Evolutionary conservation across 2,888 invertebrate species (phyloP), one percentile per base, ranked within the genome.

Genomic region (Pammene aurita): DNA sequence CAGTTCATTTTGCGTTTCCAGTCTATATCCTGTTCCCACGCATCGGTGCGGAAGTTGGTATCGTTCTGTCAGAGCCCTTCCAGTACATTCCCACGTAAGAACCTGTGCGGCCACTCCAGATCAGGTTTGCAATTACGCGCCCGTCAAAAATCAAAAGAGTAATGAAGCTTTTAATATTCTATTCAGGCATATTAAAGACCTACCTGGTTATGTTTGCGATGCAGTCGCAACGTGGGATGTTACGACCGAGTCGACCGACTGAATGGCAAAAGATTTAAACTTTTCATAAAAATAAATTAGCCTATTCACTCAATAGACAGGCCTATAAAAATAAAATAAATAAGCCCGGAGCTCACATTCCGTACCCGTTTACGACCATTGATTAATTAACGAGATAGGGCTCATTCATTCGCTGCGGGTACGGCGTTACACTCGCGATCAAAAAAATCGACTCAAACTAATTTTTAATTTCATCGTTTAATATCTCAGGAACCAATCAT

Each of bases 1-100:
- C 48, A 63, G 26, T 64, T 52, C 16, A 35, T 57, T 68, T 58
- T 34, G 48, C 58, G 42, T 66, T 52, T 58, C 58, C 26, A 66
- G 57, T 80, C 79, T 78, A 84, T 81, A 81, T 80, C 79, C 79
- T 79, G 79, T 72, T 72, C 84, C 83, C 77, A 86, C 86, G 84
- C 84, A 71, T 72, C 64, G 67, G 67, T 72, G 77, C 82, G 84
- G 85, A 85, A 78, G 84, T 81, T 77, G 76, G 76, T 84, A 85
- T 85, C 84, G 71, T 76, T 76, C 76, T 76, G 77, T 74, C 75
- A 76, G 75, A 75, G 62, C 60, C 68, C 58, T 71, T 52, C 18
- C 64, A 67, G 67, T 55, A 26, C 65, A 69, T 71, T 72, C 71
- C 71, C 71, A 71, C 72, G 67, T 50, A 46, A 52, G 61, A 73